Evolutionary conservation across 1,140 invertebrate species (phyloP), one percentile per base, ranked within the genome.

Genomic region (Bombus pascuorum): DNA sequence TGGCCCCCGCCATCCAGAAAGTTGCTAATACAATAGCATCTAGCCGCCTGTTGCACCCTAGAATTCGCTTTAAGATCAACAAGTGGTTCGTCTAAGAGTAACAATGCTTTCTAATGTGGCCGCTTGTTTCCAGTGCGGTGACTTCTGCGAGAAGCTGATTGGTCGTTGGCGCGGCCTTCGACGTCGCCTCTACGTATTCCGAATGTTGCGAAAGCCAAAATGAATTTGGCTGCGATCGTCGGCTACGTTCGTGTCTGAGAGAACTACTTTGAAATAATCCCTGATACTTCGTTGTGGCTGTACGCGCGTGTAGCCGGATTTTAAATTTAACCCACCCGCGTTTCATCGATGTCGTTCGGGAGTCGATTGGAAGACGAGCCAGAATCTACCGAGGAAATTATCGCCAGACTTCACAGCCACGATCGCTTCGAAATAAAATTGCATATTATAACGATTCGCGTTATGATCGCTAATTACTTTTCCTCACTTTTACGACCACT

Each of bases 31-130:
- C 88, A 81, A 89, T 84, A 77, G 79, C 79, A 76, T 34, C 81
- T 84, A 73, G 53, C 70, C 71, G 88, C 88, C 88, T 89, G 84
- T 89, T 89, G 88, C 88, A 89, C 81, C 74, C 80, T 39, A 68
- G 77, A 78, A 81, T 90, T 87, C 68, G 80, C 81, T 87, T 91
- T 77, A 87, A 84, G 82, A 85, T 91, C 92, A 93, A 93, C 92
- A 93, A 93, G 92, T 93, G 91, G 90, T 87, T 91, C 90, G 88
- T 90, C 88, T 89, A 86, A 89, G 75, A 62, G 90, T 84, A 92
- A 92, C 89, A 92, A 92, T 88, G 85, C 70, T 82, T 85, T 81
- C 89, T 90, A 90, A 90, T 85, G 86, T 77, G 68, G 65, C 65
- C 77, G 71, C 57, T 70, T 70, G 79, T 85, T 82, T 80, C 82